Evolutionary conservation across 2,113 vertebrate genomes (phyloP), one percentile per base, ranked within the genome.

Genomic region (Hippocampus guttulatus): DNA sequence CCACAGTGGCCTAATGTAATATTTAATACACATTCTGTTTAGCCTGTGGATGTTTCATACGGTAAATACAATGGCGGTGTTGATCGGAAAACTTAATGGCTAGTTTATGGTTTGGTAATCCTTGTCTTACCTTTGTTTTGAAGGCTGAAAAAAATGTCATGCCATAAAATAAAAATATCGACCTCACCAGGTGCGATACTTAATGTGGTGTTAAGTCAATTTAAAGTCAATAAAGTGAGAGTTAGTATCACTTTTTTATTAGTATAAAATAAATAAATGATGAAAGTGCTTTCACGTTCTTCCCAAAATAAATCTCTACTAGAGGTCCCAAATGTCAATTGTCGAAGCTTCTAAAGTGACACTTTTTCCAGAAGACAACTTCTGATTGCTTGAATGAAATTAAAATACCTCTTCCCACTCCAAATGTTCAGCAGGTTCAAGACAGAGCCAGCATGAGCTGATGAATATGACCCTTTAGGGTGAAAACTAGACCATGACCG

Each of bases 1-100:
- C 94, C 94, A 89, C 92, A 91, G 94, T 92, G 93, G 93, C 94
- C 94, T 96, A 79, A 91, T 93, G 43, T 45, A 3, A 27, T 25
- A 30, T 86, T 86, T 78, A 72, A 74, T 64, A 41, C 21, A 62
- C 7, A 64, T 41, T 11, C 5, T 43, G 40, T 43, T 41, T 11
- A n/a, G 30, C 9, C 15, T 15, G 16, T 8, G 33, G 15, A 20
- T 6, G n/a, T 64, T 27, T 60, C 15, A 60, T 27, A 60, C 14
- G 7, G 8, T 40, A 10, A 38, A 45, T 64, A 43, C 21, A 15
- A 25, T 45, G 6, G 25, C 23, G 5, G 20, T n/a, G 12, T 25
- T 25, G 25, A 84, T 81, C 76, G 67, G 70, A 71, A 30, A 65
- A 73, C n/a, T n/a, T 52, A 84, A 79, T 25, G n/a, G 21, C 18